Evolutionary conservation across 2,888 invertebrate species (phyloP), one percentile per base, ranked within the genome.

Genomic region (Prosopocoilus inquinatus): DNA sequence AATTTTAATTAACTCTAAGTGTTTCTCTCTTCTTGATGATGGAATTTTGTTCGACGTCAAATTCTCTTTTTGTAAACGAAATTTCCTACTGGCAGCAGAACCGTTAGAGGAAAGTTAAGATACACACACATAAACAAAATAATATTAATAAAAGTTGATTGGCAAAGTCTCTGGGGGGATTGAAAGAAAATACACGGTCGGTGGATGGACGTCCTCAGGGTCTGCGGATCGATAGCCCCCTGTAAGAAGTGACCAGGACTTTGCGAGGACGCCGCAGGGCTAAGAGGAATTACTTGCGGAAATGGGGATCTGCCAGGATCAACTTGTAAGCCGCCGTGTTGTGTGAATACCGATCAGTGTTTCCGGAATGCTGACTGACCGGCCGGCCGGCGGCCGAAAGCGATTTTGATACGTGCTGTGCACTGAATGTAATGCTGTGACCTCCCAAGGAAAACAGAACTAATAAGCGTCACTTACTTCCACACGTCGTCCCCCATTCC

Each of bases 261-360:
- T 69, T 65, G 66, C 68, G 64, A 63, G 64, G 64, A 66, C 65
- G 67, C 70, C 71, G 60, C 60, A 67, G 64, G 71, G 67, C 69
- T 67, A 66, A 63, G 62, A 66, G 68, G 70, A 69, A 73, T 70
- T 71, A 72, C 71, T 71, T 68, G 70, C 71, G 73, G 72, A 74
- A 72, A 72, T 69, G 64, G 69, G 72, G 71, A 72, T 74, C 68
- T 70, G 66, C 64, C 63, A 62, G 70, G 72, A 72, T 72, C 70
- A 72, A 71, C 67, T 68, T 69, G 69, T 73, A 72, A 74, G 71
- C 70, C 68, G 67, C 60, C 65, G 67, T 71, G 71, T 72, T 71
- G 66, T 67, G 69, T 69, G 71, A 41, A 41, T 41, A 41, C 41
- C 41, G 41, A 41, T 41, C 41, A 41, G 41, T 41, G 41, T 41